Evolutionary conservation across 2,113 vertebrate genomes (phyloP).

Genomic region (Laticauda colubrina): DNA sequence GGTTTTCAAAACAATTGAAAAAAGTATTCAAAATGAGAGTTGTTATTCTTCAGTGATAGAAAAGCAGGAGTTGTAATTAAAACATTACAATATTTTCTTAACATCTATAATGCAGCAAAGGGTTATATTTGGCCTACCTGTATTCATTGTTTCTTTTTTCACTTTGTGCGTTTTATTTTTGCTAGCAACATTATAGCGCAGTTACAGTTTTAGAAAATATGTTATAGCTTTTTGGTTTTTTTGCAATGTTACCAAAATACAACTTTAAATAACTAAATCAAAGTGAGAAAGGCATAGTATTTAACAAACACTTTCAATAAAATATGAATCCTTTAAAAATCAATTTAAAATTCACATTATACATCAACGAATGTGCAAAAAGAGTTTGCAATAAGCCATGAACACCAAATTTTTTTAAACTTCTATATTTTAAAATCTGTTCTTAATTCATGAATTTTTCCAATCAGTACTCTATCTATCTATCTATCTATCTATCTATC

Average conservation of each 20-base stretch:
- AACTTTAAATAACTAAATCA: background rate
- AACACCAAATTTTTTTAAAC: background rate
- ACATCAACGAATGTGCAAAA: background rate
- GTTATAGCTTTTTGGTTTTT: background rate
- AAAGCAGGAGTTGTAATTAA: conserved; percentile 31
- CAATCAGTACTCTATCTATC: too few relatives aligned
- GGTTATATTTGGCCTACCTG: background rate
- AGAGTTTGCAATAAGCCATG: background rate
- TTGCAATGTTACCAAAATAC: background rate
- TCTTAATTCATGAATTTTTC: background rate
- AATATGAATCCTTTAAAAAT: background rate
- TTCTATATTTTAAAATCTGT: background rate
- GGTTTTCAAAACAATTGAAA: conserved; percentile 16
- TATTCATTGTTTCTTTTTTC: background rate
- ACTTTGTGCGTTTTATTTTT: background rate
- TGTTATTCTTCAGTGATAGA: conserved; percentile 24
- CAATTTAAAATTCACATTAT: background rate
- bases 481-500: background rate
- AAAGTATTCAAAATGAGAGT: conserved; percentile 6
- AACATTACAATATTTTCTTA: background rate
- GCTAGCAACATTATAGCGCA: background rate
- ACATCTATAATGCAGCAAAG: conserved; percentile 19
- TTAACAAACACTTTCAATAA: background rate
- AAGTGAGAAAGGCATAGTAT: background rate
- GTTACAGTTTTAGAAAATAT: background rate